These are phyloP conservation scores for Pseudochaenichthys georgianus DNA, from an alignment of 2,797 vertebrate genomes.

Conservation along the genomic window DNA sequence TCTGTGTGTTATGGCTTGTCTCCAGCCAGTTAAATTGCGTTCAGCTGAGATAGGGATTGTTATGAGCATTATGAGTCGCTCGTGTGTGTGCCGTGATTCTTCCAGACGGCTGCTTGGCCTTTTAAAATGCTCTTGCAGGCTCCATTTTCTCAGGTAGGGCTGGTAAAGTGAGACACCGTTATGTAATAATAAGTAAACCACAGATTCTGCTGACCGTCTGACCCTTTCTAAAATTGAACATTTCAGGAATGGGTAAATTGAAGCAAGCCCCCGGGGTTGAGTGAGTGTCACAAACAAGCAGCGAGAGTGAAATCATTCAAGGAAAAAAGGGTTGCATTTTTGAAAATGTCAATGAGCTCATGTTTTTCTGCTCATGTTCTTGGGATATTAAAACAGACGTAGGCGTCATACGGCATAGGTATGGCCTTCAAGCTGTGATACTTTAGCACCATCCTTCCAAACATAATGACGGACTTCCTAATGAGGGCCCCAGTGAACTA, in stretches of 20 bases:
- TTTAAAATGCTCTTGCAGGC: slow-evolving; percentile 28
- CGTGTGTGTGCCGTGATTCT: not conserved
- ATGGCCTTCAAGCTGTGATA: not conserved
- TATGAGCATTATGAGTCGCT: slow-evolving; percentile 48
- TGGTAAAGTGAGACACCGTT: slow-evolving; percentile 40
- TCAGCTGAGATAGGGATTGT: slow-evolving; percentile 42
- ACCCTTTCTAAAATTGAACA: slow-evolving; percentile 32
- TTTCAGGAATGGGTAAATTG: slow-evolving; percentile 38
- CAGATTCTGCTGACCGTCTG: slow-evolving; percentile 49
- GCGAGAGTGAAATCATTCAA: not conserved
- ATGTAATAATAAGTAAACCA: slow-evolving; percentile 24
- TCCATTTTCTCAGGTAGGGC: slow-evolving; percentile 52
- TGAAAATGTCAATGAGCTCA: slow-evolving; percentile 4
- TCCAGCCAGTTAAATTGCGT: slow-evolving; percentile 34
- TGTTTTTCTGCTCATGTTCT: not conserved
- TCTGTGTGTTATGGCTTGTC: slow-evolving; percentile 44
- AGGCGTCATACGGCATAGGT: not conserved
- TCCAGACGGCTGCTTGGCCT: slow-evolving; percentile 9
- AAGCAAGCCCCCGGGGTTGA: not conserved
- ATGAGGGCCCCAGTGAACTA: slow-evolving; percentile 14
- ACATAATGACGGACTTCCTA: not conserved
- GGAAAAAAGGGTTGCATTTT: not conserved
- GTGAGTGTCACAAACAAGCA: slow-evolving; percentile 14
- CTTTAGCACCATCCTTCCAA: not conserved
- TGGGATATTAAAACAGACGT: not conserved